Conservation (phyloP, 1,140 invertebrate species). For the Drosophila trapezifrons region DNA sequence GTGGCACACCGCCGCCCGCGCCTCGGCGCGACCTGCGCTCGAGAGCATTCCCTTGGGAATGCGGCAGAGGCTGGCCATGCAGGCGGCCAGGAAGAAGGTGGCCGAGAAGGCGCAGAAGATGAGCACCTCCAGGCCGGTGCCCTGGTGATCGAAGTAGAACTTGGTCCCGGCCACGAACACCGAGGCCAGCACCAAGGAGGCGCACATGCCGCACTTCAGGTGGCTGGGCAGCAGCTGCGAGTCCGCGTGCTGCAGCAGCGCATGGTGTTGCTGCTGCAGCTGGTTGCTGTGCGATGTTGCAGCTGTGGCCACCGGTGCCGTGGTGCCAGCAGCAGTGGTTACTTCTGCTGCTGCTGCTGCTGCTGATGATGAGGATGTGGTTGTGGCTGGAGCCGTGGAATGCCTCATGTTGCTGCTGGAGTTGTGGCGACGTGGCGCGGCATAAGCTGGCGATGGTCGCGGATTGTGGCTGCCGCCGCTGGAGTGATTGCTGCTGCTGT, state of each 20-base stretch:
- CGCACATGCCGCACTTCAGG: constrained; percentile 88
- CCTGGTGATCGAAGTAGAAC: constrained; percentile 89
- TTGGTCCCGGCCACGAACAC: constrained; percentile 88
- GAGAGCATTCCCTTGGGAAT: constrained; percentile 69
- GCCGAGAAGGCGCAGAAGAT: constrained; percentile 88
- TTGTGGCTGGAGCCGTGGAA: constrained; percentile 12
- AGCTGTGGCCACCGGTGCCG: constrained; percentile 18
- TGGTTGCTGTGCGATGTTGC: constrained; percentile 56
- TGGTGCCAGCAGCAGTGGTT: constrained; percentile 1
- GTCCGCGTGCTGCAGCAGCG: constrained; percentile 64
- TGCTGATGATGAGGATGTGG: constrained; percentile 25
- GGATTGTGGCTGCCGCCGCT: constrained; percentile 39
- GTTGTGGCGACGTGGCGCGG: constrained; percentile 66
- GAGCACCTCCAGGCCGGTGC: constrained; percentile 87
- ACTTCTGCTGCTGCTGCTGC: constrained; percentile 7
- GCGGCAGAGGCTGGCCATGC: constrained; percentile 86
- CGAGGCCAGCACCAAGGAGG: constrained; percentile 87
- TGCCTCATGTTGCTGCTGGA: constrained; percentile 68
- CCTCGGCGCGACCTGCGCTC: constrained; percentile 41
- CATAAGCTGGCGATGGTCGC: constrained; percentile 47
- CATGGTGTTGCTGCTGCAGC: constrained; percentile 67
- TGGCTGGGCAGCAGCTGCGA: constrained; percentile 85
- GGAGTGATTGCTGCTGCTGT: constrained; percentile 38
- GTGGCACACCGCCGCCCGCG: constrained; percentile 55
- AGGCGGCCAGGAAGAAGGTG: constrained; percentile 87